phyloP scores from a whole-genome alignment of 1,140 invertebrate genomes.

The Caenorhabditis latens region DNA sequence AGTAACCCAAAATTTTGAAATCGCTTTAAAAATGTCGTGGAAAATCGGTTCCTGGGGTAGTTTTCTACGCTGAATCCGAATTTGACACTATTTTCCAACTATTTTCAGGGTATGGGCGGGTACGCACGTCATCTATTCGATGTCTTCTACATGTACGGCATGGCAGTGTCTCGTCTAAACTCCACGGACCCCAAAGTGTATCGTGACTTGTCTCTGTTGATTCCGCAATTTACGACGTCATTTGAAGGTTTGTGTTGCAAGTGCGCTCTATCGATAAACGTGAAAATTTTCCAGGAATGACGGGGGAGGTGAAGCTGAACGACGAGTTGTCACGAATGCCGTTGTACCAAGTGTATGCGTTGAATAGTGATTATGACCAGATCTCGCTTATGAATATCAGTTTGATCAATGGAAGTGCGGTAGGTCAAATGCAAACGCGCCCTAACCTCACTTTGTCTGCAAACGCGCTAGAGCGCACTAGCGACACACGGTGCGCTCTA shows the following conservation, averaged over 20 bases:
- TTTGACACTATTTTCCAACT: not conserved
- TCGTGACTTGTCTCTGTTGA: not conserved
- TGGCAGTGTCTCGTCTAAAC: not conserved
- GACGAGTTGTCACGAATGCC: not conserved
- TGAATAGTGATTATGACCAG: not conserved
- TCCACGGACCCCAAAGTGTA: not conserved
- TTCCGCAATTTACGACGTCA: not conserved
- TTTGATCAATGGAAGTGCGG: slow-evolving; percentile 4
- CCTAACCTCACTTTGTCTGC: too few relatives aligned
- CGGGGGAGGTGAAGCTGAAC: not conserved
- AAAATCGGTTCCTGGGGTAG: too few relatives aligned
- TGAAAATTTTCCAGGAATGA: not conserved
- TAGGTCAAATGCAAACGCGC: not conserved
- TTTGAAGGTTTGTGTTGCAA: not conserved
- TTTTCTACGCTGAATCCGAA: too few relatives aligned
- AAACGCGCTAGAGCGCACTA: too few relatives aligned
- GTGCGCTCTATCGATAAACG: not conserved
- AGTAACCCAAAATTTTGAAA: too few relatives aligned
- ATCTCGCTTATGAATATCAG: slow-evolving; percentile 11
- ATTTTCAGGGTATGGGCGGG: not conserved
- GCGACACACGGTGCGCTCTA: too few relatives aligned
- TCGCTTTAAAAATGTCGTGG: too few relatives aligned
- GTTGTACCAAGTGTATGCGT: not conserved
- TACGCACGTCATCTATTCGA: slow-evolving; percentile 18
- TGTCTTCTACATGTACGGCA: not conserved